Percentiles rank a stretch among this genome's conserved stretches.
phyloP scores from a whole-genome alignment of 2,888 invertebrate genomes.

The Camponotus fellah region DNA sequence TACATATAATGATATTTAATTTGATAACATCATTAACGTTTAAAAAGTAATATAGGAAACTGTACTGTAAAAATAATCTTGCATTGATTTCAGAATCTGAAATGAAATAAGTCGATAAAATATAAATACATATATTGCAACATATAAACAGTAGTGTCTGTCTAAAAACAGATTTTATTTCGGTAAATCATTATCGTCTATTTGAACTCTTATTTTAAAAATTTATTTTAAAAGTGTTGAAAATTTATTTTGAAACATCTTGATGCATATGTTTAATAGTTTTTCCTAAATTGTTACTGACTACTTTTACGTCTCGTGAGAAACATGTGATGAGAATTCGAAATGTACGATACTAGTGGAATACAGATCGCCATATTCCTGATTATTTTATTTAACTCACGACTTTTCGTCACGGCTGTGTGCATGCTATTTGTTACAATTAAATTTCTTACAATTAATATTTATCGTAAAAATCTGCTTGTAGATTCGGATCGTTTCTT shows the following conservation, averaged over 20 bases:
- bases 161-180: not conserved
- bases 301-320: not conserved
- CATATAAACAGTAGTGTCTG: not conserved
- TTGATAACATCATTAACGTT: not conserved
- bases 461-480: slow-evolving; percentile 64
- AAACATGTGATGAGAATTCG: not conserved
- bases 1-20: not conserved
- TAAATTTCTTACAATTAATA: slow-evolving; percentile 56
- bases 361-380: not conserved
- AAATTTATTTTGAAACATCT: not conserved
- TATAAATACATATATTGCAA: not conserved
- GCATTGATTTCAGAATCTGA: not conserved
- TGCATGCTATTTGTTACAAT: slow-evolving; percentile 57
- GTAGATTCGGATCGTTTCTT: slow-evolving; percentile 58
- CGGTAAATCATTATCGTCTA: not conserved
- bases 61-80: no score
- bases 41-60: not conserved
- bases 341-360: slow-evolving; percentile 2
- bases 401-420: not conserved
- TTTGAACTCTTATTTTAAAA: not conserved
- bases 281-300: not conserved
- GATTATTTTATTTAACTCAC: not conserved
- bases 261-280: not conserved
- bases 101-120: not conserved
- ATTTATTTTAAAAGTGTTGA: not conserved